Evolutionary conservation across 2,797 vertebrate species (phyloP).

Genomic region (Sebastes kiyomatsui): DNA sequence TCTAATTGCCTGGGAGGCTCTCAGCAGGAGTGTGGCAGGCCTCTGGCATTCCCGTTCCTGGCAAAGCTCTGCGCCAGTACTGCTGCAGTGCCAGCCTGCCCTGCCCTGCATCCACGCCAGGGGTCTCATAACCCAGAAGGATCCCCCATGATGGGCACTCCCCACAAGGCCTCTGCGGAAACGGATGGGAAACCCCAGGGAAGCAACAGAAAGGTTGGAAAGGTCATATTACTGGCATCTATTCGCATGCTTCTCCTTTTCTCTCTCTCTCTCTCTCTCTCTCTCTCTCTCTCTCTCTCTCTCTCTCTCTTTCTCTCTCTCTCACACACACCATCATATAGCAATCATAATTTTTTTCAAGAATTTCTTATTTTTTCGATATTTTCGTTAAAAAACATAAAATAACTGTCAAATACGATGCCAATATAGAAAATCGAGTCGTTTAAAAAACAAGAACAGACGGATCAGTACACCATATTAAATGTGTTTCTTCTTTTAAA

Average conservation of each 20-base stretch:
- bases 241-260: constrained; percentile 3
- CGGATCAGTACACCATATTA: not conserved
- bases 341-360: not conserved
- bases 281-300: not conserved
- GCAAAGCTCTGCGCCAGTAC: constrained; percentile 61
- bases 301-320: not conserved
- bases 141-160: constrained; percentile 63
- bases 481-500: constrained; percentile 8
- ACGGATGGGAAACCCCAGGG: constrained; percentile 71
- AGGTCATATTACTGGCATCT: constrained; percentile 62
- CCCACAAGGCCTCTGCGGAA: constrained; percentile 63
- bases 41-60: constrained; percentile 71
- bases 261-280: not conserved
- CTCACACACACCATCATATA: not conserved
- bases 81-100: constrained; percentile 57
- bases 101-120: constrained; percentile 57
- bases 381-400: not conserved
- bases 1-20: constrained; percentile 73
- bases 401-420: not conserved
- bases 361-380: not conserved
- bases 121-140: constrained; percentile 73
- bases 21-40: constrained; percentile 68
- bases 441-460: not conserved
- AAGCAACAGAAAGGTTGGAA: constrained; percentile 64
- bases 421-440: not conserved